A percentile compares a stretch with the other conserved stretches of the same genome.
These are phyloP conservation scores for Vimba vimba DNA, from an alignment of 2,113 vertebrate species.

Conservation along the genomic window DNA sequence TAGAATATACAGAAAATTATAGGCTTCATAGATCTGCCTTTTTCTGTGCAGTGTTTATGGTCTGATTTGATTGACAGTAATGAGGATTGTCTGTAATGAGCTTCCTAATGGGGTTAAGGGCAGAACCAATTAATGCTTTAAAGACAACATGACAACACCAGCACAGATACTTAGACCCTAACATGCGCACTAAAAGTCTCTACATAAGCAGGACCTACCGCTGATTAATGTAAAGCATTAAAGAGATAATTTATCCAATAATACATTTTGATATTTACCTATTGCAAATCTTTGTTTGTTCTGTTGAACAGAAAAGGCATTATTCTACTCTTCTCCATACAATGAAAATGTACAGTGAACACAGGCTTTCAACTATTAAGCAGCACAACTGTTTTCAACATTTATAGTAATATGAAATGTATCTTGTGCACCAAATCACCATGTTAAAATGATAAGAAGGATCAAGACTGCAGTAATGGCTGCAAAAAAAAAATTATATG, in stretches of 20 bases:
- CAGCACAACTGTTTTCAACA: not conserved
- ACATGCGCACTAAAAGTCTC: not conserved
- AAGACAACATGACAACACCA: constrained; percentile 40
- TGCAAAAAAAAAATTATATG: not conserved
- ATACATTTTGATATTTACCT: too few relatives aligned
- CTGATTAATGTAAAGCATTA: not conserved
- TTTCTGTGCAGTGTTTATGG: constrained; percentile 5
- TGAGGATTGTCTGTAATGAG: constrained; percentile 50
- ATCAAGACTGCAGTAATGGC: not conserved
- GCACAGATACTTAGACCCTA: constrained; percentile 12
- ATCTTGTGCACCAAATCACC: not conserved
- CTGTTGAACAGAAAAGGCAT: not conserved
- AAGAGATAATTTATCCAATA: too few relatives aligned
- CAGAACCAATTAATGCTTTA: constrained; percentile 39
- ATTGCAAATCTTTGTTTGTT: too few relatives aligned
- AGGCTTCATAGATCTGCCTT: not conserved
- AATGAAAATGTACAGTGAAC: not conserved
- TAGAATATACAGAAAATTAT: not conserved
- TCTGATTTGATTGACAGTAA: constrained; percentile 45
- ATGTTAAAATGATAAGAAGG: not conserved
- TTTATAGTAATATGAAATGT: not conserved
- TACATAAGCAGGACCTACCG: not conserved
- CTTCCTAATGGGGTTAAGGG: constrained; percentile 38
- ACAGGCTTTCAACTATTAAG: not conserved
- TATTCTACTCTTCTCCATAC: not conserved